Base-by-base conservation (phyloP, 2,888 invertebrate species). In the Dicyrtomina minuta region DNA sequence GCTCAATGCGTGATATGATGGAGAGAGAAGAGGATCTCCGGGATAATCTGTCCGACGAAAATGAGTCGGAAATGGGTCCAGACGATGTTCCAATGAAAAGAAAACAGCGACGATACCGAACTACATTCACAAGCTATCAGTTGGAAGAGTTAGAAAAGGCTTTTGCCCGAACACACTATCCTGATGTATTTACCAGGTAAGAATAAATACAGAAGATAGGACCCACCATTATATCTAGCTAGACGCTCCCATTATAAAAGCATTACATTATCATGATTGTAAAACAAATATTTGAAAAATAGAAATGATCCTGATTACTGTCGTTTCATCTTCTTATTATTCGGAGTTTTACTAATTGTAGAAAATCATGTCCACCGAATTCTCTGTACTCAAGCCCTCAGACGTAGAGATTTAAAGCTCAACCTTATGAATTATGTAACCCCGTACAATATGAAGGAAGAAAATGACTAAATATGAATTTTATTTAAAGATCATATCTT, bases 101-200 rank as follows among this genome's bases (percentile, higher is more conserved):
- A 75, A 95, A 95, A 81, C 94, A 95, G 81, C 85, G 95, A 10
- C 84, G 95, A 58, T 95, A 95, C 81, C 85, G 95, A 74, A 95
- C 95, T 15, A 95, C 95, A 39, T 95, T 95, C 83, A 94, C 94
- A 56, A 93, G 93, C 80, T 94, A 92, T 81, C 93, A 96, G 82
- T 85, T 97, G 76, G 96, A 97, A 82, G 96, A 97, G 82, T 83
- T 97, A 79, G 96, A 97, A 83, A 96, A 96, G 81, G 96, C 96
- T 0, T 97, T 97, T 84, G 91, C 95, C 2, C 90, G 96, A 81
- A 96, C 97, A n/a, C 97, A 97, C 83, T 97, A 97, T 82, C 97
- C 97, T 41, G 96, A 97, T 83, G 96, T 97, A 2, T 97, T 97
- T 84, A 96, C 96, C 27, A 60, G 22, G n/a, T 20, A 41, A 2